A percentile compares a stretch with the other conserved stretches of the same genome.
Evolutionary conservation across 1,140 invertebrate species (phyloP).

Genomic region (Drosophila tropicalis): DNA sequence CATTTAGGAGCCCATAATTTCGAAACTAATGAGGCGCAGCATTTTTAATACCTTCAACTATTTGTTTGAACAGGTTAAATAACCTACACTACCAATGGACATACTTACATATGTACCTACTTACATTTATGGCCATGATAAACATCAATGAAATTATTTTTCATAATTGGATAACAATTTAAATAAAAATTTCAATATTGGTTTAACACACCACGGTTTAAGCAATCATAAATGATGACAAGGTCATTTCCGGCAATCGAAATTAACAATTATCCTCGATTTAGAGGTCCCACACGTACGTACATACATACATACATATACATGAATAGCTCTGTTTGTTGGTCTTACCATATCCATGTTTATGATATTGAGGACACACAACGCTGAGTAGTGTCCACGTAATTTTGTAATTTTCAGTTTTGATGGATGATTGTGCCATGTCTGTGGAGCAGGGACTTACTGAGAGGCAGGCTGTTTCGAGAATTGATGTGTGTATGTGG

Average conservation of each 20-base stretch:
- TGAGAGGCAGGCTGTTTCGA: neutral
- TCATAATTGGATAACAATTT: slow-evolving; percentile 8
- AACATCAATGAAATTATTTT: neutral
- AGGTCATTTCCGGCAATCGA: slow-evolving; percentile 1
- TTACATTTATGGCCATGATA: neutral
- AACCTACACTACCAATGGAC: neutral
- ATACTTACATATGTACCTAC: too few species aligned
- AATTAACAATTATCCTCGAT: slow-evolving; percentile 8
- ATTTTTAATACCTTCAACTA: neutral
- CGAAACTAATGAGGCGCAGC: neutral
- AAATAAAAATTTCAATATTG: slow-evolving; percentile 2
- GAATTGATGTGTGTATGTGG: neutral
- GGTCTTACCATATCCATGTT: neutral
- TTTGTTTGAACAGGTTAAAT: neutral
- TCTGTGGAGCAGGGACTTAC: too few species aligned
- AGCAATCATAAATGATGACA: neutral
- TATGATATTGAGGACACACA: slow-evolving; percentile 2
- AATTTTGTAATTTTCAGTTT: slow-evolving; percentile 31
- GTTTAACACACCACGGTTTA: neutral
- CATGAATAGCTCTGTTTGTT: neutral
- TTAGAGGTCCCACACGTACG: neutral
- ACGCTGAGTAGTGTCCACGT: neutral
- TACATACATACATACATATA: neutral
- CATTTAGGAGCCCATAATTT: neutral
- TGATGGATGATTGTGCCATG: slow-evolving; percentile 28